Conservation (phyloP, 2,888 invertebrate genomes). For the Leucophora obtusa region DNA sequence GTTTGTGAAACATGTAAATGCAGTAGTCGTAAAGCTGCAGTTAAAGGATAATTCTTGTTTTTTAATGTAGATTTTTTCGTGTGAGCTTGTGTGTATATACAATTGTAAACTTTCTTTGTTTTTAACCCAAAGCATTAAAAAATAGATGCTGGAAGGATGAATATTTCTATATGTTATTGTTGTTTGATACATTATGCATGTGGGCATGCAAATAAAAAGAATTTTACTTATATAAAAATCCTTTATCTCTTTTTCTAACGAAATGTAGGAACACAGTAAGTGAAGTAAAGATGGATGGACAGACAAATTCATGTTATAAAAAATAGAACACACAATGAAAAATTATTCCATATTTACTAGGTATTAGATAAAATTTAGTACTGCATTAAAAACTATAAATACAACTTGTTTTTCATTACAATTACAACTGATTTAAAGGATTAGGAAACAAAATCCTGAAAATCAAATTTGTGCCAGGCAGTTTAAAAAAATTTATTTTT, state of each 20-base stretch:
- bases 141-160: constrained; percentile 12
- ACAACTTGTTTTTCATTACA: too few species aligned
- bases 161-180: not conserved
- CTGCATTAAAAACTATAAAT: too few species aligned
- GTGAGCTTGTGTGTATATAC: not conserved
- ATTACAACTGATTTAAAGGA: too few species aligned
- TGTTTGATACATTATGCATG: constrained; percentile 56
- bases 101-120: constrained; percentile 12
- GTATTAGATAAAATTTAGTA: too few species aligned
- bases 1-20: constrained; percentile 27
- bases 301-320: not conserved
- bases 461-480: too few species aligned
- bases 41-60: constrained; percentile 54
- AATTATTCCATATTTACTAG: too few species aligned
- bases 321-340: too few species aligned
- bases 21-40: constrained; percentile 42
- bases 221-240: constrained; percentile 7
- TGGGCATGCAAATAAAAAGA: constrained; percentile 39
- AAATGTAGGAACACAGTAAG: not conserved
- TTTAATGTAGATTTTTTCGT: constrained; percentile 1
- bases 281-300: not conserved
- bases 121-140: constrained; percentile 19
- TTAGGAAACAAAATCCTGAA: too few species aligned
- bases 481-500: too few species aligned
- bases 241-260: not conserved